phyloP scores from a whole-genome alignment of 2,888 invertebrate genomes.

The Brachypterus glaber region DNA sequence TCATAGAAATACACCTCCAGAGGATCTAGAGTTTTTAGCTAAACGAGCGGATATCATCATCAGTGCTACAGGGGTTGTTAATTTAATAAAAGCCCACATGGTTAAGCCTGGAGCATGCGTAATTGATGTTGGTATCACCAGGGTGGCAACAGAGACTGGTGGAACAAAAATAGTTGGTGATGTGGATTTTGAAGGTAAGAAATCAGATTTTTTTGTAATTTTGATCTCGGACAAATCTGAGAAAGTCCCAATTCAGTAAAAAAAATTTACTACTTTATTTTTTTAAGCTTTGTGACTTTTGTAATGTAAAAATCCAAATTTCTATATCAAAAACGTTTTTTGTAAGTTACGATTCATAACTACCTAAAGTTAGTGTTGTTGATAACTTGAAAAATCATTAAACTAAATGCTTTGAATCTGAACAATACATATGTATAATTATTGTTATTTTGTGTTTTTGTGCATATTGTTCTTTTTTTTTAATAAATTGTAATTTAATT shows the following conservation, averaged over 20 bases:
- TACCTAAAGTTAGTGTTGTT: too few relatives aligned
- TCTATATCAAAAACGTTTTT: too few relatives aligned
- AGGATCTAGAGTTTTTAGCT: conserved; percentile 60
- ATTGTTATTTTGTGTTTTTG: conserved; percentile 1
- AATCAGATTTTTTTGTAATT: conserved; percentile 1
- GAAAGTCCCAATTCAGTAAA: too few relatives aligned
- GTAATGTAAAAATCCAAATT: background rate
- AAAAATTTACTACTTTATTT: conserved; percentile 6
- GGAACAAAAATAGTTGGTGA: conserved; percentile 75
- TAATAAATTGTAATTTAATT: too few relatives aligned
- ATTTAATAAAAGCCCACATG: conserved; percentile 71
- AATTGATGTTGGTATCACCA: conserved; percentile 82
- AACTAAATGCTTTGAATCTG: too few relatives aligned
- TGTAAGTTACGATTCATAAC: too few relatives aligned
- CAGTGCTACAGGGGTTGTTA: conserved; percentile 66
- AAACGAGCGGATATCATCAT: conserved; percentile 70
- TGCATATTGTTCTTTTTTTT: background rate
- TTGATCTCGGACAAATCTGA: too few relatives aligned
- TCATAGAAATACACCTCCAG: conserved; percentile 75
- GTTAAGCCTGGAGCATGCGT: conserved; percentile 80
- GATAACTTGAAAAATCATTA: too few relatives aligned
- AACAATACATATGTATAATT: too few relatives aligned
- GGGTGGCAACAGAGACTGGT: conserved; percentile 54
- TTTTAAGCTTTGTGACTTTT: background rate
- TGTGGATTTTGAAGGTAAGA: conserved; percentile 72